Base-by-base conservation (phyloP, 2,888 invertebrate species). In the Pediacus dermestoides region DNA sequence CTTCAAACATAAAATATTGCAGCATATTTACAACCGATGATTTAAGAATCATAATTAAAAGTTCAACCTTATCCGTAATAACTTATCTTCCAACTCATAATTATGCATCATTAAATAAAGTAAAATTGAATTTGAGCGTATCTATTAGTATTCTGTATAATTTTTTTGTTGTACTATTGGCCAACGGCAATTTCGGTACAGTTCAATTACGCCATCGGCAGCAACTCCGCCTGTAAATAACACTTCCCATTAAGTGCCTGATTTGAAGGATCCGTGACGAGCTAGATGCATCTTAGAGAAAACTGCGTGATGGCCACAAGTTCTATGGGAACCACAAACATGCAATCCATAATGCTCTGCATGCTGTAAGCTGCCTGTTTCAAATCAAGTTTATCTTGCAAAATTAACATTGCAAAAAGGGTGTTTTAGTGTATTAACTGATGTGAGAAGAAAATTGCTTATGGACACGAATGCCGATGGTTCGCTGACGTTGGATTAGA, bases 391-490 rank as follows among this genome's bases (percentile, higher is more conserved):
- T 28, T 28, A 10, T 28, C 3, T 7, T 28, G 28, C 21, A 28
- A 28, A 28, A 28, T 28, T 28, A 28, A 28, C 28, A 28, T 28
- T 28, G 12, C n/a, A 28, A 28, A 28, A 13, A 10, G 28, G 28
- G 10, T 28, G 23, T 23, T 23, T 23, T 23, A n/a, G n/a, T 28
- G 11, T 28, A 28, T 6, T 14, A 3, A 14, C 21, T 22, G 30
- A 34, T 27, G 39, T 39, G 31, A 33, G 26, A 13, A 27, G 27
- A 34, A 40, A 34, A 40, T 40, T 40, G 32, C 40, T 28, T 27
- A 21, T 21, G 25, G 26, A 25, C 40, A 40, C 40, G 40, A 40
- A 39, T 40, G 26, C 28, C 28, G 14, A 28, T 28, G 8, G 7
- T n/a, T n/a, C n/a, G n/a, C n/a, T n/a, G n/a, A n/a, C n/a, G n/a